Conservation (phyloP, 2,113 vertebrate species). For the Coptodon bakossiorum region DNA sequence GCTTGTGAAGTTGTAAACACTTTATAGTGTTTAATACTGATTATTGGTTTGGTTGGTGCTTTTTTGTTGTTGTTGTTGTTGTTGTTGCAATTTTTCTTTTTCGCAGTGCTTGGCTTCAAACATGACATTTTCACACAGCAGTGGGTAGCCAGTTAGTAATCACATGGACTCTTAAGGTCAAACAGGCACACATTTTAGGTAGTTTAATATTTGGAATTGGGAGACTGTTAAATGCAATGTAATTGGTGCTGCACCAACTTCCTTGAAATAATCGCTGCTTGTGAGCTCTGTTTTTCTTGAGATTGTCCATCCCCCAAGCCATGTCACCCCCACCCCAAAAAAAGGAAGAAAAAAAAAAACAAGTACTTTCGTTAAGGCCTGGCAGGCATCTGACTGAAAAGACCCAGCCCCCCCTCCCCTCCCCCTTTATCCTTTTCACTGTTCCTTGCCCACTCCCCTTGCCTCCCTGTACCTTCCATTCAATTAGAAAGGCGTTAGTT, state of each 20-base stretch:
- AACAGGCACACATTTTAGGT: not conserved
- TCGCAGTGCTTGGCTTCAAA: not conserved
- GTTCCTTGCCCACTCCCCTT: slow-evolving; percentile 51
- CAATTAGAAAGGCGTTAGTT: slow-evolving; percentile 79
- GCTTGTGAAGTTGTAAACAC: not conserved
- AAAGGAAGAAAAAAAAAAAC: slow-evolving; percentile 8
- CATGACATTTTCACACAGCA: not conserved
- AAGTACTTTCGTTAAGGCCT: slow-evolving; percentile 71
- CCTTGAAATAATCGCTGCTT: slow-evolving; percentile 49
- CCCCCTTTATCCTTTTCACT: slow-evolving; percentile 59
- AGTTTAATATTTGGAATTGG: not conserved
- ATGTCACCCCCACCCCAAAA: not conserved
- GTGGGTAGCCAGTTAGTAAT: not conserved
- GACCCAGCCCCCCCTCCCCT: not conserved
- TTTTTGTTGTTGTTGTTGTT: not conserved
- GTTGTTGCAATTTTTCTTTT: not conserved
- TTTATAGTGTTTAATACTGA: not conserved
- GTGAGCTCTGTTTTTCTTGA: slow-evolving; percentile 32
- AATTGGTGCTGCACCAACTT: slow-evolving; percentile 31
- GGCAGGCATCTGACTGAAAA: slow-evolving; percentile 72
- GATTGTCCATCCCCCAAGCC: slow-evolving; percentile 35
- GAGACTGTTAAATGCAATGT: not conserved
- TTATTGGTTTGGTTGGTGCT: not conserved
- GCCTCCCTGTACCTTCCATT: slow-evolving; percentile 70
- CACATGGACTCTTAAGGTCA: not conserved